Conservation (phyloP, 2,888 invertebrate species). For the Brachypterus glaber region DNA sequence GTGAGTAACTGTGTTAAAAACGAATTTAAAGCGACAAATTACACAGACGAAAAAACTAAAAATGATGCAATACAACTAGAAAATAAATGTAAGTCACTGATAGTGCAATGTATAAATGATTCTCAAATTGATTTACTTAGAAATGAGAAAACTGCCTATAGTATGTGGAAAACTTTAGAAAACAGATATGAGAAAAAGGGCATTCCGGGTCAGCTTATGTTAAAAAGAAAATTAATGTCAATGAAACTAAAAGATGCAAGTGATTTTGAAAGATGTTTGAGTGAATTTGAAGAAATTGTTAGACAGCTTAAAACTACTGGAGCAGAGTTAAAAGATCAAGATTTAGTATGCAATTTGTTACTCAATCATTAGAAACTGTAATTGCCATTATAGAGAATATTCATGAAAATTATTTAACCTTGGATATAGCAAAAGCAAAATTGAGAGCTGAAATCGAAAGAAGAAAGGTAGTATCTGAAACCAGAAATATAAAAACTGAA, state of each 20-base stretch:
- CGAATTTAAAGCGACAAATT: conserved; percentile 1
- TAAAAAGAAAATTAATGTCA: background rate
- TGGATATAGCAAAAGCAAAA: conserved; percentile 3
- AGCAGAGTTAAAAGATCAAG: background rate
- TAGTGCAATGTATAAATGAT: conserved; percentile 1
- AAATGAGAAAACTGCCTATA: background rate
- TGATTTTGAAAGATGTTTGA: background rate
- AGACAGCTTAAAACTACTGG: conserved; percentile 1
- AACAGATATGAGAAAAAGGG: conserved; percentile 3
- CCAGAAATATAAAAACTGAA: conserved; percentile 1
- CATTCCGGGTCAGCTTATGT: background rate
- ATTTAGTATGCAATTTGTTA: background rate
- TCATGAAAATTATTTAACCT: background rate
- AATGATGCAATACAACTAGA: background rate
- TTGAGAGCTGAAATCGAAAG: conserved; percentile 11
- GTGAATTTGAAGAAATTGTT: conserved; percentile 1
- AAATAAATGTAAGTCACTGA: background rate
- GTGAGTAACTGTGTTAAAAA: background rate
- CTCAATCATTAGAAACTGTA: background rate
- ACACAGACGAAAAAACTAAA: background rate
- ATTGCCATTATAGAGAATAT: conserved; percentile 4
- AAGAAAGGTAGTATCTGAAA: conserved; percentile 4
- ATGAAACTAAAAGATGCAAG: background rate
- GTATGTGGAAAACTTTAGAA: conserved; percentile 3
- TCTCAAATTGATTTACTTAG: conserved; percentile 1